Evolutionary conservation across 2,888 invertebrate genomes (phyloP).

Genomic region (Punctoribates punctum): DNA sequence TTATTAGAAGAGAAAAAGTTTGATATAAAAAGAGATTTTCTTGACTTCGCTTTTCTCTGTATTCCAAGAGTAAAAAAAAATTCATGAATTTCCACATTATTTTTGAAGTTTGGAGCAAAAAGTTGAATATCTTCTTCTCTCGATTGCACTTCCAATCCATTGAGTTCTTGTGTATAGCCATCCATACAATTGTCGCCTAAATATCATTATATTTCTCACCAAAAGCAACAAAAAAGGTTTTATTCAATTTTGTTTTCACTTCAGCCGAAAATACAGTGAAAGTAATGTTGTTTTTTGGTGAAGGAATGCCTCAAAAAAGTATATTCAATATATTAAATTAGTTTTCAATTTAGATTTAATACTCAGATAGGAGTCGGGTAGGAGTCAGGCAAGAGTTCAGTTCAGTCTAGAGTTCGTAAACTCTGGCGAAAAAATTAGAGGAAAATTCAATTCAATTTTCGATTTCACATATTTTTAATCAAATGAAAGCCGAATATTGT

Average conservation of each 20-base stretch:
- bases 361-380: not conserved
- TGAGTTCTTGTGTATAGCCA: not conserved
- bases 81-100: not conserved
- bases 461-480: too few relatives aligned
- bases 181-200: slow-evolving; percentile 14
- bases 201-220: not conserved
- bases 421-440: too few relatives aligned
- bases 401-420: too few relatives aligned
- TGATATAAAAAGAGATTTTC: too few relatives aligned
- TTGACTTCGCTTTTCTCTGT: too few relatives aligned
- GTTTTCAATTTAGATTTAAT: not conserved
- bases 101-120: not conserved
- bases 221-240: not conserved
- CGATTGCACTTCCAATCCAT: not conserved
- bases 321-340: not conserved
- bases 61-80: not conserved
- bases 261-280: not conserved
- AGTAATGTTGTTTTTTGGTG: not conserved
- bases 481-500: too few relatives aligned
- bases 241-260: not conserved
- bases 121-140: not conserved
- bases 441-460: too few relatives aligned
- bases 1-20: not conserved
- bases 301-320: not conserved
- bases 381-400: too few relatives aligned